These are phyloP conservation scores for Metacarcinus magister DNA, from an alignment of 2,888 invertebrate genomes.

Conservation along the genomic window DNA sequence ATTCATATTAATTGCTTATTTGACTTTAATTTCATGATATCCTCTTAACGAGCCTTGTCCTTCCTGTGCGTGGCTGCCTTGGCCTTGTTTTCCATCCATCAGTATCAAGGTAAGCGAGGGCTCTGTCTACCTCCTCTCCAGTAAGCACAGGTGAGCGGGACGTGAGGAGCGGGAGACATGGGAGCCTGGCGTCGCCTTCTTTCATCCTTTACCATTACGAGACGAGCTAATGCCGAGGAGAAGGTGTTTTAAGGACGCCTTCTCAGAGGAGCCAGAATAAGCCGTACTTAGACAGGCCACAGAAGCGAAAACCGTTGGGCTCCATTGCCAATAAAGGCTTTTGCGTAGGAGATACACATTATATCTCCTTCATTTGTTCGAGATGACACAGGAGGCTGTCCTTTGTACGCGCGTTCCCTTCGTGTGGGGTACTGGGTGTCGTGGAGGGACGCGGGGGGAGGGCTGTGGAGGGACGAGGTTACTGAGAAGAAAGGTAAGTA, in stretches of 20 bases:
- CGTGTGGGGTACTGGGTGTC: background rate
- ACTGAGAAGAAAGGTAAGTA: background rate
- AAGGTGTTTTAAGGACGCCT: background rate
- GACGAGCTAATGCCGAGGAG: background rate
- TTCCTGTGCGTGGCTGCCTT: background rate
- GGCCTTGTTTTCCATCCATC: background rate
- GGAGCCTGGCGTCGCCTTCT: background rate
- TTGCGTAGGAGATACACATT: constrained; percentile 26
- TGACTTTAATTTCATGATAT: background rate
- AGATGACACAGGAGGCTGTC: constrained; percentile 13
- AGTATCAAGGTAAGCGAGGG: background rate
- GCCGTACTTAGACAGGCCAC: background rate
- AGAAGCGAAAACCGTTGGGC: background rate
- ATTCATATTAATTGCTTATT: background rate
- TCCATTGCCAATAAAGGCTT: background rate
- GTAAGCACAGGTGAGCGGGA: background rate
- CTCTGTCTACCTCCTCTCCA: background rate
- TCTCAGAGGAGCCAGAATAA: background rate
- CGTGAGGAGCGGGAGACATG: constrained; percentile 12
- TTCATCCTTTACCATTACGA: background rate
- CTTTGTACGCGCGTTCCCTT: constrained; percentile 20
- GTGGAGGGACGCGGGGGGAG: background rate
- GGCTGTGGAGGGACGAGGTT: background rate
- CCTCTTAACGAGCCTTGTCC: background rate
- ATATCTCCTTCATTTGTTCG: constrained; percentile 26